Conservation (phyloP, 2,113 vertebrate species). For the Pan paniscus region DNA sequence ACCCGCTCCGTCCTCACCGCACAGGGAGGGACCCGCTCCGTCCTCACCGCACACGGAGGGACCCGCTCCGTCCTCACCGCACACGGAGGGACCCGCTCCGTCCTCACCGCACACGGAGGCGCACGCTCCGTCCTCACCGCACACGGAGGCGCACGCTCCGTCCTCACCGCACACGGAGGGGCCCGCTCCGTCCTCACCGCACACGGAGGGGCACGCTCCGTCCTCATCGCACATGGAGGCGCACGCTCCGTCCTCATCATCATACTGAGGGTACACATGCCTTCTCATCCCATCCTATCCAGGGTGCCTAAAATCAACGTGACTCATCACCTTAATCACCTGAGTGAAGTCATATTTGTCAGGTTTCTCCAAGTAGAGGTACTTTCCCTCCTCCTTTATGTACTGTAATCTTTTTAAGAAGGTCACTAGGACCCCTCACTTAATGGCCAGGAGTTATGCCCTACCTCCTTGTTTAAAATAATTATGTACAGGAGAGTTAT, state of each 20-base stretch:
- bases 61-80: rapidly evolving
- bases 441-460: rapidly evolving
- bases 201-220: too few species aligned
- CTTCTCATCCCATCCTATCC: neutral
- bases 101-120: too few species aligned
- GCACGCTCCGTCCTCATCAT: too few species aligned
- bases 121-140: too few species aligned
- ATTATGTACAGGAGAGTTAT: neutral
- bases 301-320: neutral
- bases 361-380: rapidly evolving
- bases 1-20: too few species aligned
- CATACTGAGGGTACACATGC: too few species aligned
- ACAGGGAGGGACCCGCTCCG: too few species aligned
- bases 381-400: too few species aligned
- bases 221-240: too few species aligned
- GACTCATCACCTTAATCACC: too few species aligned
- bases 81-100: rapidly evolving
- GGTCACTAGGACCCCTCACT: rapidly evolving
- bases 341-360: rapidly evolving
- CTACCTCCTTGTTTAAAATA: neutral
- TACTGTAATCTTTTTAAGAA: too few species aligned
- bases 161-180: rapidly evolving
- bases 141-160: too few species aligned
- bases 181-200: rapidly evolving
- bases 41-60: rapidly evolving